phyloP scores from a whole-genome alignment of 2,888 invertebrate genomes.

The Sphaerophoria taeniata region DNA sequence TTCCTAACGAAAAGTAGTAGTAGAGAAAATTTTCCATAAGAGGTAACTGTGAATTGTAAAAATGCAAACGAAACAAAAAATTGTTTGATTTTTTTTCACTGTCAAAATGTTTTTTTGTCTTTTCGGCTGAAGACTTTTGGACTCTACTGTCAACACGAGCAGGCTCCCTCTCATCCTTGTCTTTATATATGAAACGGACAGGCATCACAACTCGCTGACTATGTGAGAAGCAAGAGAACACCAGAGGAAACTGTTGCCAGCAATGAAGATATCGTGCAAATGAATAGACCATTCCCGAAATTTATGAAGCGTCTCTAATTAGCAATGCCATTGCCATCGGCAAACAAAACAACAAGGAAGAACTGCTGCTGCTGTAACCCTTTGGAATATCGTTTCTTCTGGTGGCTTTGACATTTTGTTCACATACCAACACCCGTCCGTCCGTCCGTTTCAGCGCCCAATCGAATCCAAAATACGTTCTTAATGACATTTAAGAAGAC shows the following conservation, averaged over 20 bases:
- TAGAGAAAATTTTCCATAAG: no score
- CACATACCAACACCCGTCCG: neutral
- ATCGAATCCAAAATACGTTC: constrained; percentile 55
- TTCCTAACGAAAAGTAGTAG: no score
- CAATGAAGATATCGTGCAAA: constrained; percentile 60
- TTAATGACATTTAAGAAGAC: constrained; percentile 60
- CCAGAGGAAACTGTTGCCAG: constrained; percentile 43
- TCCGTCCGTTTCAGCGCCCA: neutral
- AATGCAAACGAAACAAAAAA: no score
- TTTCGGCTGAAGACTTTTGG: neutral
- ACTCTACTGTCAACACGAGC: constrained; percentile 36
- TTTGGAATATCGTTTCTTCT: constrained; percentile 47
- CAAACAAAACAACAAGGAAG: neutral
- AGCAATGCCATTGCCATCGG: constrained; percentile 33
- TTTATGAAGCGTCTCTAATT: constrained; percentile 74
- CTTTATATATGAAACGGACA: constrained; percentile 57
- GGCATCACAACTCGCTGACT: constrained; percentile 57
- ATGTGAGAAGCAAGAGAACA: constrained; percentile 6
- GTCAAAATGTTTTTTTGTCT: neutral
- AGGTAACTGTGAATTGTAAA: no score
- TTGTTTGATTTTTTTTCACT: no score
- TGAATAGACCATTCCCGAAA: constrained; percentile 68
- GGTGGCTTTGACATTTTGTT: constrained; percentile 29
- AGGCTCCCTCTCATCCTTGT: constrained; percentile 23
- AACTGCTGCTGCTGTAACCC: constrained; percentile 44